Evolutionary conservation across 2,113 vertebrate genomes (phyloP).

Genomic region (Chaetura pelagica): DNA sequence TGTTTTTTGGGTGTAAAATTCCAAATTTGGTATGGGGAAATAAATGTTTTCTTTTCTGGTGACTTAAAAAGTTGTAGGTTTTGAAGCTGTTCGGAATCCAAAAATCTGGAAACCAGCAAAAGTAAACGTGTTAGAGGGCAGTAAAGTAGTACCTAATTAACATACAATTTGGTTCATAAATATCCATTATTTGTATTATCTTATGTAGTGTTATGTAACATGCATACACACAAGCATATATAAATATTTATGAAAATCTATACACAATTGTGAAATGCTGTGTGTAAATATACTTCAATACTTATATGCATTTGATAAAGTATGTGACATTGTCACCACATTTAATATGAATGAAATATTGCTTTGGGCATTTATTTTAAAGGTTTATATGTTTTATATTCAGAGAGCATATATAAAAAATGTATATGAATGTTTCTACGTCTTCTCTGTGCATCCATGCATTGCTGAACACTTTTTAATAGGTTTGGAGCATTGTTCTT

Average conservation of each 20-base stretch:
- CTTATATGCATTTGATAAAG: neutral
- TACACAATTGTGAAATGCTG: neutral
- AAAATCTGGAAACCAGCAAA: neutral
- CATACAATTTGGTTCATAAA: neutral
- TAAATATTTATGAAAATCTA: neutral
- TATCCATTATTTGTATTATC: neutral
- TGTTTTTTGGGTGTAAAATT: neutral
- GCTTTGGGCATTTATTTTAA: neutral
- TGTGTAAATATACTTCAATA: neutral
- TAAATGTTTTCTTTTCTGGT: neutral
- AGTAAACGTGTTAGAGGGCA: neutral
- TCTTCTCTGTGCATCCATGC: neutral
- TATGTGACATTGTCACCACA: neutral
- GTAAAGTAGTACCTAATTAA: neutral
- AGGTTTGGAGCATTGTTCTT: neutral
- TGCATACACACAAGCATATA: neutral
- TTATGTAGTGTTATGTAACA: neutral
- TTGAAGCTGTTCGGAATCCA: neutral
- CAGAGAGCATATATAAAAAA: neutral
- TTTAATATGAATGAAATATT: neutral
- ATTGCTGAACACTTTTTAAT: neutral
- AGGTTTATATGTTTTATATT: neutral
- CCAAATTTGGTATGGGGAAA: neutral
- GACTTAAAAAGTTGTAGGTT: neutral
- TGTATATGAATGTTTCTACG: neutral